phyloP scores from a whole-genome alignment of 2,113 vertebrate species.

The Scytalopus superciliaris region DNA sequence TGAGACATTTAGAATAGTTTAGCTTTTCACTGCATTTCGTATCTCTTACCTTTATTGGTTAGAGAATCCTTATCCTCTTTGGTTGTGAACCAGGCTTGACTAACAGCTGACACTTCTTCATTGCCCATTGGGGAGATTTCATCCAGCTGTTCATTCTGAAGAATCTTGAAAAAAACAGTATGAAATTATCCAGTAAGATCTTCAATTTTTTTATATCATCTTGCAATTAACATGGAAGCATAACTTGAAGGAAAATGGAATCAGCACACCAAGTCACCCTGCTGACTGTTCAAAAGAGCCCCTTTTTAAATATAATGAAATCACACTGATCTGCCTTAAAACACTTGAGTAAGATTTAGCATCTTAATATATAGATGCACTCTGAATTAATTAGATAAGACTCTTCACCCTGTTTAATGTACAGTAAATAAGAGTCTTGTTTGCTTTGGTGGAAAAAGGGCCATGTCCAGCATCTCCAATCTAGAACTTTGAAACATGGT shows the following conservation, averaged over 20 bases:
- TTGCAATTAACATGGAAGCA: neutral
- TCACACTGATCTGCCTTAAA: neutral
- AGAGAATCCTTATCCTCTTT: slow-evolving; percentile 99
- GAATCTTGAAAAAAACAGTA: slow-evolving; percentile 77
- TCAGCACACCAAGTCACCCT: neutral
- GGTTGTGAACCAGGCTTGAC: slow-evolving; percentile 98
- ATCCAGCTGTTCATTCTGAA: slow-evolving; percentile 86
- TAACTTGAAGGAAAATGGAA: neutral
- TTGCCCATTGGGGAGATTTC: slow-evolving; percentile 81
- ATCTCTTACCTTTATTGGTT: slow-evolving; percentile 90
- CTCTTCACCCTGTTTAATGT: neutral
- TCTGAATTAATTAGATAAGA: neutral
- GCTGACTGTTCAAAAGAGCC: neutral
- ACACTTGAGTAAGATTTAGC: neutral
- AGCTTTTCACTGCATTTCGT: neutral
- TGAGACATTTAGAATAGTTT: neutral
- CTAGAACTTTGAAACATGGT: neutral
- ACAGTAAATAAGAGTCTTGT: neutral
- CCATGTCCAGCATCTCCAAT: neutral
- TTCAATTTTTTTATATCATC: neutral
- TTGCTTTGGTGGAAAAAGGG: neutral
- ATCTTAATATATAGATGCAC: neutral
- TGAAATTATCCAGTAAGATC: neutral
- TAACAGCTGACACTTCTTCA: slow-evolving; percentile 91
- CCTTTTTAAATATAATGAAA: neutral